Evolutionary conservation across 1,140 invertebrate genomes (phyloP).

Genomic region (Danaus melanippus): DNA sequence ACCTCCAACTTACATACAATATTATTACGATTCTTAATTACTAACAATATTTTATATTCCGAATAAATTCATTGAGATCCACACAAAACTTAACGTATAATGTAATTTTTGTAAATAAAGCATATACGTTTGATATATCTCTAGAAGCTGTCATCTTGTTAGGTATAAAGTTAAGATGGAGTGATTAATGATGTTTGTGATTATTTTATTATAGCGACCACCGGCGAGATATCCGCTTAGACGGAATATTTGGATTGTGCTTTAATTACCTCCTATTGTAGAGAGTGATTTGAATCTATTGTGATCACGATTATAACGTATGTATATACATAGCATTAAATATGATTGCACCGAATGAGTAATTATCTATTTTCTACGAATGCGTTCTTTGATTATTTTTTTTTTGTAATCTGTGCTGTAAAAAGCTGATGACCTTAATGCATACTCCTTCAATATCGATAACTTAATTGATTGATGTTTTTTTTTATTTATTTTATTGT

Average conservation of each 20-base stretch:
- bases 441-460: too few relatives aligned
- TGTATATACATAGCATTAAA: conserved; percentile 11
- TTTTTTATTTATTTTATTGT: too few relatives aligned
- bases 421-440: too few relatives aligned
- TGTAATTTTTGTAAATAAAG: neutral
- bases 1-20: neutral
- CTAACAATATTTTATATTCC: too few relatives aligned
- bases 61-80: too few relatives aligned
- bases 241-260: conserved; percentile 56
- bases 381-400: neutral
- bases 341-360: conserved; percentile 4
- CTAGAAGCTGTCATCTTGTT: conserved; percentile 18
- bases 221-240: conserved; percentile 52
- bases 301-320: conserved; percentile 27
- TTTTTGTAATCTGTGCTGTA: too few relatives aligned
- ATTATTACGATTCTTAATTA: too few relatives aligned
- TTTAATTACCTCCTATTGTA: conserved; percentile 68
- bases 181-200: conserved; percentile 32
- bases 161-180: conserved; percentile 19
- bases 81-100: neutral
- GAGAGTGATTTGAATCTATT: conserved; percentile 48
- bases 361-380: conserved; percentile 1
- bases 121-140: conserved; percentile 7
- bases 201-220: conserved; percentile 60
- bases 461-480: too few relatives aligned